Evolutionary conservation across 2,113 vertebrate genomes (phyloP), one percentile per base, ranked within the genome.

Genomic region (Gadus macrocephalus): DNA sequence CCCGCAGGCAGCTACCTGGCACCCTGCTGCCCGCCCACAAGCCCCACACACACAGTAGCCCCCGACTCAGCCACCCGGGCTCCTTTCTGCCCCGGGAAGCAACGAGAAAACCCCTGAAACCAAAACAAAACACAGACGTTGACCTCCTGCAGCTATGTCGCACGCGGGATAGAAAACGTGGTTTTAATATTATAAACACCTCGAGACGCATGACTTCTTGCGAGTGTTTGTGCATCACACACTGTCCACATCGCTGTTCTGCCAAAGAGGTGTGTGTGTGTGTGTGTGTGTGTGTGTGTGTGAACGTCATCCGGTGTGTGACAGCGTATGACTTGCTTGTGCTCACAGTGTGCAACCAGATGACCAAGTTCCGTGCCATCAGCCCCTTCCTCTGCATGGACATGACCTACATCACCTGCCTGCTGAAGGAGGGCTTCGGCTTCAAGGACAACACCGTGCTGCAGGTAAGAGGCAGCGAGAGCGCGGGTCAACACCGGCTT

Each of bases 381-480:
- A 98, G 93, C 77, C 96, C 96, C 60, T 98, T 95, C 90, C 93
- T 98, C 59, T 99, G 97, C 89, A 98, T 99, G 96, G 96, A 98
- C 84, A 94, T 99, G 86, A 92, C 93, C 64, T 99, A 98, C 70
- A 99, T 99, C 90, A 94, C 96, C 15, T 95, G 93, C 86, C 92
- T 99, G 85, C 81, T 99, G 81, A 98, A 95, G 82, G 96, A 98
- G 64, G 97, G 96, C 16, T 98, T 99, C 80, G 96, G 96, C 86
- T 98, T 99, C 90, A 92, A 93, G 81, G 95, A 96, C 70, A 91
- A 74, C 86, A 98, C 96, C 0, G 73, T 94, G 72, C 86, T 99
- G 83, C 92, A 96, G 93, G 96, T 96, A 76, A 91, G 86, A 22
- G 11, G 55, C 65, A 38, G 71, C 14, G 4, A 15, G 17, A 15